Percentiles rank a stretch among this genome's conserved stretches.
These are phyloP conservation scores for Hippoglossus hippoglossus DNA, from an alignment of 2,797 vertebrate genomes.

Conservation along the genomic window DNA sequence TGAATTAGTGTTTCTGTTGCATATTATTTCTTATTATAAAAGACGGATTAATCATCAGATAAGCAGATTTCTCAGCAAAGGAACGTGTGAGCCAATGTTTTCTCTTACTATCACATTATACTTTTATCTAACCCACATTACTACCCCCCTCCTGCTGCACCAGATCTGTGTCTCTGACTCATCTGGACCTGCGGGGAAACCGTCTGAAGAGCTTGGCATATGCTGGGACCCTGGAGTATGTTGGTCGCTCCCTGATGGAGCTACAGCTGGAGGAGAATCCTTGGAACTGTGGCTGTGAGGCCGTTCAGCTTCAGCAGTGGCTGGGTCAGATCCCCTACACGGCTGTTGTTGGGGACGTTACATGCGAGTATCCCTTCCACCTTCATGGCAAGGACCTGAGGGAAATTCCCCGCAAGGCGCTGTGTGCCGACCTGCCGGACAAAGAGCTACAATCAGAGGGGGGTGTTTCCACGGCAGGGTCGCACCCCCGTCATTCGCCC, in stretches of 20 bases:
- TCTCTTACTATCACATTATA: conserved; percentile 35
- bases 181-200: conserved; percentile 98
- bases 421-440: conserved; percentile 87
- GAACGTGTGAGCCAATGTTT: conserved; percentile 49
- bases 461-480: conserved; percentile 59
- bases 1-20: conserved; percentile 53
- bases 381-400: conserved; percentile 97
- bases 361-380: conserved; percentile 97
- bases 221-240: conserved; percentile 95
- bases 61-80: conserved; percentile 32
- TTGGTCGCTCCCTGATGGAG: conserved; percentile 95
- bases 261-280: conserved; percentile 98
- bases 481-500: conserved; percentile 73
- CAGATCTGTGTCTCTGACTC: conserved; percentile 90
- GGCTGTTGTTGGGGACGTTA: conserved; percentile 94
- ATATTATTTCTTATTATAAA: conserved; percentile 41
- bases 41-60: conserved; percentile 55
- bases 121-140: conserved; percentile 57
- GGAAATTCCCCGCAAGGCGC: conserved; percentile 95
- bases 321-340: conserved; percentile 97
- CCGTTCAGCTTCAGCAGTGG: conserved; percentile 96
- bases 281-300: conserved; percentile 98
- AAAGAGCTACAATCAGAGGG: conserved; percentile 82
- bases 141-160: conserved; percentile 31
- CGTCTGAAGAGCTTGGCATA: conserved; percentile 97